These are phyloP conservation scores for Philopedon plagiatum DNA, from an alignment of 2,888 invertebrate species.

Conservation along the genomic window DNA sequence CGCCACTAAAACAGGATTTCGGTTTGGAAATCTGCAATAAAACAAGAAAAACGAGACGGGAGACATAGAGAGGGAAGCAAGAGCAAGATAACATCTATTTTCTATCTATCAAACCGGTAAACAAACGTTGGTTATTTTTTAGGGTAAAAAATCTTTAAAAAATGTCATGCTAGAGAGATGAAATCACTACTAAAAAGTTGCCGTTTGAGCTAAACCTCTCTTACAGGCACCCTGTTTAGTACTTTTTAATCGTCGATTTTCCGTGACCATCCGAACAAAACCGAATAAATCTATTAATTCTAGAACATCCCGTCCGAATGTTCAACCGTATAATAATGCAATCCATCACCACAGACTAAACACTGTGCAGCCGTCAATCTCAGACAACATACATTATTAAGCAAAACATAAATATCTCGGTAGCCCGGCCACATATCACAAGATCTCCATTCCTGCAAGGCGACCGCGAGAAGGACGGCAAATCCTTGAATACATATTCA, in stretches of 20 bases:
- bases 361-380: constrained; percentile 40
- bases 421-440: constrained; percentile 47
- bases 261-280: background rate
- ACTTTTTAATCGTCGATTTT: background rate
- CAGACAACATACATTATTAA: constrained; percentile 45
- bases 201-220: too few species aligned
- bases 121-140: too few species aligned
- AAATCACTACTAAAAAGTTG: too few species aligned
- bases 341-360: constrained; percentile 31
- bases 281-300: constrained; percentile 12
- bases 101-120: too few species aligned
- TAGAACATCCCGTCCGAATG: background rate
- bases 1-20: too few species aligned
- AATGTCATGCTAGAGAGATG: too few species aligned
- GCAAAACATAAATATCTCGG: constrained; percentile 48
- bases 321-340: constrained; percentile 36
- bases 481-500: constrained; percentile 46
- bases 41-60: too few species aligned
- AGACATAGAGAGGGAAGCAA: too few species aligned
- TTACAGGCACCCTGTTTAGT: too few species aligned
- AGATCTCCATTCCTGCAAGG: constrained; percentile 45
- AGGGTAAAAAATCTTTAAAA: too few species aligned
- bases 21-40: too few species aligned
- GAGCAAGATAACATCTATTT: too few species aligned
- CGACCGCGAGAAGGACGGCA: constrained; percentile 26